phyloP scores from a whole-genome alignment of 2,113 vertebrate genomes.

The Mungos mungo region DNA sequence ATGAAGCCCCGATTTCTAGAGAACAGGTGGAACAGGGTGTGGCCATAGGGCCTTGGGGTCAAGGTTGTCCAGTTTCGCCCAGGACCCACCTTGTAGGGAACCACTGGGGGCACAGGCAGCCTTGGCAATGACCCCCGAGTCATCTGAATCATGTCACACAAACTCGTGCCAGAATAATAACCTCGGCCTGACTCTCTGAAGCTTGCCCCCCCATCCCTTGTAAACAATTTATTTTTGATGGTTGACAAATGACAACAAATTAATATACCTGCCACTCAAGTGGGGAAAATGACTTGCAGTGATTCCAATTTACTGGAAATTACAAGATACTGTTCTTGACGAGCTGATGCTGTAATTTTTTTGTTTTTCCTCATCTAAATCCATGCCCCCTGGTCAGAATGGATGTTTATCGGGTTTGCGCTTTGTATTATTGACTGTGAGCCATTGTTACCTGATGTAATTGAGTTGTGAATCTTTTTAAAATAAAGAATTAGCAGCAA shows the following conservation, averaged over 20 bases:
- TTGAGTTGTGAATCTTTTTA: conserved; percentile 74
- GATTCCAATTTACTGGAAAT: conserved; percentile 74
- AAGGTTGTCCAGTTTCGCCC: background rate
- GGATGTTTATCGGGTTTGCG: conserved; percentile 64
- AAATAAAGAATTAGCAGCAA: conserved; percentile 74
- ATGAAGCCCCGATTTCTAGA: background rate
- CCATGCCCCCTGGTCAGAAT: conserved; percentile 63
- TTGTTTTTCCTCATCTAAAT: conserved; percentile 44
- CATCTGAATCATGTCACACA: background rate
- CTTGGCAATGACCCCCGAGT: rapidly evolving
- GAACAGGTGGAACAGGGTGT: background rate
- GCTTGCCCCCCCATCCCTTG: background rate
- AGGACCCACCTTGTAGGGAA: background rate
- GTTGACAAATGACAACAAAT: conserved; percentile 68
- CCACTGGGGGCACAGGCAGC: background rate
- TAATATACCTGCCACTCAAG: conserved; percentile 75
- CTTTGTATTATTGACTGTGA: conserved; percentile 74
- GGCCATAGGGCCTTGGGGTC: background rate
- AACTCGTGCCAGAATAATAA: background rate
- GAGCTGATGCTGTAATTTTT: conserved; percentile 53
- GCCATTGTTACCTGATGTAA: conserved; percentile 70
- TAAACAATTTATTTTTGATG: conserved; percentile 69
- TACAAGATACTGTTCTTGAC: conserved; percentile 41
- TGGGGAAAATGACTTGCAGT: conserved; percentile 37
- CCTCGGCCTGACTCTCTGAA: background rate